Evolutionary conservation across 2,888 invertebrate species (phyloP).

Genomic region (Campopleginae sp.): DNA sequence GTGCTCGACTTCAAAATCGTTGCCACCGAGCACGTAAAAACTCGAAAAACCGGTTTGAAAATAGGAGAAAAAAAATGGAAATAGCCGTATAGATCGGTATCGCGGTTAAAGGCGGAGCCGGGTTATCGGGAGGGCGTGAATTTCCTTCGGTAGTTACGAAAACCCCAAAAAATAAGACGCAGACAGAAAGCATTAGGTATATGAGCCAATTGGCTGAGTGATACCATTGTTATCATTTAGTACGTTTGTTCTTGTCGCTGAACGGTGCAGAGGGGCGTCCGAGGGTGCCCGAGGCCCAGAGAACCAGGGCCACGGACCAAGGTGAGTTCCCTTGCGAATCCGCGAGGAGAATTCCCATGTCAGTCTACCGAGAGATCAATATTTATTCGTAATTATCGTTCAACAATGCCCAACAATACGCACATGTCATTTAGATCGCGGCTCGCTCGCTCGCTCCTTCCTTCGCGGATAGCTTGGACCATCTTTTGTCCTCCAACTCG

Average conservation of each 20-base stretch:
- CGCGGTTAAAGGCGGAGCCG: background rate
- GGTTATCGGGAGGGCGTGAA: background rate
- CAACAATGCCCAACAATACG: background rate
- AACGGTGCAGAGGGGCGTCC: conserved; percentile 87
- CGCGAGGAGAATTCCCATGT: conserved; percentile 67
- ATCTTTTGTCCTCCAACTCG: background rate
- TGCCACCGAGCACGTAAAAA: conserved; percentile 7
- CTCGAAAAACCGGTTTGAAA: conserved; percentile 24
- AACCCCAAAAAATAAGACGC: background rate
- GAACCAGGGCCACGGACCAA: conserved; percentile 85
- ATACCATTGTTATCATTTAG: conserved; percentile 86
- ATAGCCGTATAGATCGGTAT: background rate
- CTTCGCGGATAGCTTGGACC: background rate
- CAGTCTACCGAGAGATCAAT: conserved; percentile 48
- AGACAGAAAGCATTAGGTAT: conserved; percentile 47
- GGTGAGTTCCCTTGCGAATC: conserved; percentile 79
- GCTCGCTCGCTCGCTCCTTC: conserved; percentile 3
- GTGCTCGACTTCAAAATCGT: conserved; percentile 1
- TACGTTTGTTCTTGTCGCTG: conserved; percentile 91
- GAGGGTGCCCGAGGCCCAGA: conserved; percentile 81
- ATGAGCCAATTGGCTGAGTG: conserved; percentile 78
- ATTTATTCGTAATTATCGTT: conserved; percentile 20
- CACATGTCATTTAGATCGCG: background rate
- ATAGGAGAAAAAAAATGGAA: conserved; percentile 6
- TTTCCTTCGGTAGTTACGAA: background rate